A percentile compares a stretch with the other conserved stretches of the same genome.
phyloP scores from a whole-genome alignment of 2,888 invertebrate species.

The Callyntrura sp. region DNA sequence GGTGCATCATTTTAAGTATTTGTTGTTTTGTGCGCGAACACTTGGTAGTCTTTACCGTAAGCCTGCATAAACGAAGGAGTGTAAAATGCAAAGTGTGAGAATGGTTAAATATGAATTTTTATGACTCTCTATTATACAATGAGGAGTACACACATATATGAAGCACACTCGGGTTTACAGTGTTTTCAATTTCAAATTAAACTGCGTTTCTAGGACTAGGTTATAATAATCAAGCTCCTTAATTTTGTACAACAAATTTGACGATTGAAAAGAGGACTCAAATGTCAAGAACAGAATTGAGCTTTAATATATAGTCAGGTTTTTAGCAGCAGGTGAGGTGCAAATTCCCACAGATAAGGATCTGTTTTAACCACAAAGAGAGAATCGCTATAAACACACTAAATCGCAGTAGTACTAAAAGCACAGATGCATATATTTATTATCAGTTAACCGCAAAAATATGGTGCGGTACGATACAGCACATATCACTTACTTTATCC shows the following conservation, averaged over 20 bases:
- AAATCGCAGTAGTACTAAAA: neutral
- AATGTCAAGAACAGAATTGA: conserved; percentile 6
- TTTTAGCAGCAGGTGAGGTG: neutral
- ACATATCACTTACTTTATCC: conserved; percentile 33
- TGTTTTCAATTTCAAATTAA: conserved; percentile 14
- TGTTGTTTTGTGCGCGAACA: too few species aligned
- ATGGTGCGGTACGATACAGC: neutral
- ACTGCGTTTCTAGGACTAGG: conserved; percentile 1
- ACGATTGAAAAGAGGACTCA: conserved; percentile 28
- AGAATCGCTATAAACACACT: neutral
- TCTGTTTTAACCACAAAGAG: too few species aligned
- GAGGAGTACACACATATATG: neutral
- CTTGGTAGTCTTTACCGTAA: too few species aligned
- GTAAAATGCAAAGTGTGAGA: too few species aligned
- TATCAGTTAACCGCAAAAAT: conserved; percentile 28
- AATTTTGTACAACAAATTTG: conserved; percentile 27
- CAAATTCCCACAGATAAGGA: neutral
- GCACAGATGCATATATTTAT: neutral
- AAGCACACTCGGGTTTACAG: neutral
- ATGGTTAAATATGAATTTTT: too few species aligned
- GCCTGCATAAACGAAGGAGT: too few species aligned
- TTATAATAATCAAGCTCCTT: conserved; percentile 2
- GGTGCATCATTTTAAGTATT: neutral
- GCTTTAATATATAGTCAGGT: neutral
- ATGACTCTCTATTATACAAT: neutral